These are phyloP conservation scores for Cheilosia vernalis DNA, from an alignment of 2,888 invertebrate genomes.

Conservation along the genomic window DNA sequence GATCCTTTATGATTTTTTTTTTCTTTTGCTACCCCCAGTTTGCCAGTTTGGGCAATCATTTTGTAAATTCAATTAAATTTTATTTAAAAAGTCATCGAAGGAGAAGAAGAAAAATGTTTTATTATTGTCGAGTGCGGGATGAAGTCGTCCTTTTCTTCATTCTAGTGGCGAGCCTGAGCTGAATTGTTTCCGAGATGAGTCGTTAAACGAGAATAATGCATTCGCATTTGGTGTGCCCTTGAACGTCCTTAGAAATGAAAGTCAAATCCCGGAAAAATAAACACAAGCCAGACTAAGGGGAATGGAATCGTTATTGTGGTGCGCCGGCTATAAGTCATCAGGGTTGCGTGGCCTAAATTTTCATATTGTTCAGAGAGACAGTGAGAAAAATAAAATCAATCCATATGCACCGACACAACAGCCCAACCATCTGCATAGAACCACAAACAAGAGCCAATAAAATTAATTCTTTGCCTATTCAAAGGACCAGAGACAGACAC, in stretches of 20 bases:
- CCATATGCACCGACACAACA: constrained; percentile 32
- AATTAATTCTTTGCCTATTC: constrained; percentile 54
- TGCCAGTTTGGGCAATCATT: constrained; percentile 45
- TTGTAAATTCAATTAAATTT: constrained; percentile 75
- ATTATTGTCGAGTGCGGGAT: constrained; percentile 39
- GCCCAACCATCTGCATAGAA: constrained; percentile 37
- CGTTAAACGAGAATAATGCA: constrained; percentile 55
- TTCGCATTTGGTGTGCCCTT: constrained; percentile 14
- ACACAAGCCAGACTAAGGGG: background rate
- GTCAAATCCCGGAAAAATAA: constrained; percentile 10
- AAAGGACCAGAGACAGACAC: constrained; percentile 43
- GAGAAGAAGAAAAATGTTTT: constrained; percentile 64
- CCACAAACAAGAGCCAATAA: constrained; percentile 25
- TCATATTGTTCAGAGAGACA: constrained; percentile 19
- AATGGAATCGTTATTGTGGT: constrained; percentile 29
- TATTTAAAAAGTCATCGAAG: constrained; percentile 72
- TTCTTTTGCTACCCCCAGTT: background rate
- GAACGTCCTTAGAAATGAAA: background rate
- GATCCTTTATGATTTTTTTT: constrained; percentile 63
- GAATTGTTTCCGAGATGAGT: constrained; percentile 55
- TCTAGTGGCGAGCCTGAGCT: constrained; percentile 35
- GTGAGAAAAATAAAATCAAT: constrained; percentile 9
- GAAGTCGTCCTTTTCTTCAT: constrained; percentile 9
- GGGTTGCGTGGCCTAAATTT: constrained; percentile 33
- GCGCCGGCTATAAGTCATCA: constrained; percentile 40